Evolutionary conservation across 1,140 invertebrate genomes (phyloP), one percentile per base, ranked within the genome.

Genomic region (Drosophila chauvacae): DNA sequence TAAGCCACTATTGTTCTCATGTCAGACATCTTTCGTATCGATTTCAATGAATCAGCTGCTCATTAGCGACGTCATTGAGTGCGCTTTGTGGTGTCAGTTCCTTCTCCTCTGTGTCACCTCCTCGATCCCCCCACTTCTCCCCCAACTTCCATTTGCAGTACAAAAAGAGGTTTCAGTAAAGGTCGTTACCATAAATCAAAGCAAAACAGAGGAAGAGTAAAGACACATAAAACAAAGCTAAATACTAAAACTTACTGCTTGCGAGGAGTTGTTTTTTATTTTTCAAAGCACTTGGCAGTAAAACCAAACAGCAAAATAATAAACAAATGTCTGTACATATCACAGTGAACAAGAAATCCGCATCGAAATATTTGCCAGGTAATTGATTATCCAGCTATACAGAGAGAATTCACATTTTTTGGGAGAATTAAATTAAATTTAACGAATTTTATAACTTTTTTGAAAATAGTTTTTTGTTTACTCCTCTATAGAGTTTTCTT

Each of bases 31-130:
- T 11, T 42, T 10, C 28, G 16, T 73, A 85, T 84, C 63, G 77
- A 85, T 85, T 85, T 81, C 68, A 73, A 51, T 55, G 62, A 85
- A 78, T 85, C 77, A 85, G 63, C 64, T 84, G 71, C 81, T 80
- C 66, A 77, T 74, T 81, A 81, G 57, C 47, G 60, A 63, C 73
- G 68, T 80, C 72, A 84, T 83, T 84, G 57, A 75, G n/a, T 63
- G 33, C 53, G 51, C 42, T 62, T 71, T 42, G 45, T 48, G 69
- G 51, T 30, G 35, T 70, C 51, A 37, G 42, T 48, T 56, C n/a
- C 45, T 26, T 39, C 30, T 47, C 18, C 56, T 33, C 35, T 26
- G 20, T 28, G 16, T 4, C 13, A 37, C 20, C 51, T 10, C 13
- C 30, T 26, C 18, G 18, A 39, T 35, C 16, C 56, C 35, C 35